A percentile compares a stretch with the other conserved stretches of the same genome.
phyloP scores from a whole-genome alignment of 2,888 invertebrate species.

The Leptothorax acervorum region DNA sequence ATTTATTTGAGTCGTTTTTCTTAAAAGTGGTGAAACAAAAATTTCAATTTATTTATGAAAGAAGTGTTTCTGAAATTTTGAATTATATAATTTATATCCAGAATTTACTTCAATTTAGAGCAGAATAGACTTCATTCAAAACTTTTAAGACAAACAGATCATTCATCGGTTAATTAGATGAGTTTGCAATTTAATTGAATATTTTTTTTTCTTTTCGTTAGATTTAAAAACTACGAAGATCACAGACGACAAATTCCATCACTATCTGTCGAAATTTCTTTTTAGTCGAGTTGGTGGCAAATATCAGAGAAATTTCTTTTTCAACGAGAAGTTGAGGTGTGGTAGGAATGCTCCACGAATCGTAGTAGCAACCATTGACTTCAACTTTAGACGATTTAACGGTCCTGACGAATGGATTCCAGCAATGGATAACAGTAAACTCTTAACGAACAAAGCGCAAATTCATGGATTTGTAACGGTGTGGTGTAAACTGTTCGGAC shows the following conservation, averaged over 20 bases:
- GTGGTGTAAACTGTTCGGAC: slow-evolving; percentile 91
- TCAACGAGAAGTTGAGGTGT: slow-evolving; percentile 88
- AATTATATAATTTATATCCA: background rate
- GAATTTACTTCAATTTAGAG: background rate
- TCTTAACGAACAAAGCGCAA: slow-evolving; percentile 87
- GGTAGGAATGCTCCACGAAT: slow-evolving; percentile 88
- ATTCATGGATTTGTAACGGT: slow-evolving; percentile 89
- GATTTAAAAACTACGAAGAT: slow-evolving; percentile 86
- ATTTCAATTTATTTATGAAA: slow-evolving; percentile 9
- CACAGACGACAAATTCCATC: slow-evolving; percentile 87
- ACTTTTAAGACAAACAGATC: background rate
- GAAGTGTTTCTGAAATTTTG: background rate
- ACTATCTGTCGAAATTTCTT: slow-evolving; percentile 90
- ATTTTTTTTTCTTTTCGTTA: slow-evolving; percentile 72
- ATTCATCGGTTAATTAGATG: background rate
- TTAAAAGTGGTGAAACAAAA: background rate
- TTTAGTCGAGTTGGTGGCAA: slow-evolving; percentile 90
- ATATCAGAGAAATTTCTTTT: slow-evolving; percentile 90
- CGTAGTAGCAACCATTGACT: slow-evolving; percentile 88
- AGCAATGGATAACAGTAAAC: slow-evolving; percentile 90
- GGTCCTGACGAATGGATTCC: slow-evolving; percentile 90
- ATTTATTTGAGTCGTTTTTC: background rate
- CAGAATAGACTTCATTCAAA: background rate
- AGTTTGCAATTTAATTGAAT: background rate
- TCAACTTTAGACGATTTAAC: slow-evolving; percentile 88